Percentiles rank a stretch among this genome's conserved stretches.
phyloP scores from a whole-genome alignment of 2,888 invertebrate genomes.

The Myopa tessellatipennis region DNA sequence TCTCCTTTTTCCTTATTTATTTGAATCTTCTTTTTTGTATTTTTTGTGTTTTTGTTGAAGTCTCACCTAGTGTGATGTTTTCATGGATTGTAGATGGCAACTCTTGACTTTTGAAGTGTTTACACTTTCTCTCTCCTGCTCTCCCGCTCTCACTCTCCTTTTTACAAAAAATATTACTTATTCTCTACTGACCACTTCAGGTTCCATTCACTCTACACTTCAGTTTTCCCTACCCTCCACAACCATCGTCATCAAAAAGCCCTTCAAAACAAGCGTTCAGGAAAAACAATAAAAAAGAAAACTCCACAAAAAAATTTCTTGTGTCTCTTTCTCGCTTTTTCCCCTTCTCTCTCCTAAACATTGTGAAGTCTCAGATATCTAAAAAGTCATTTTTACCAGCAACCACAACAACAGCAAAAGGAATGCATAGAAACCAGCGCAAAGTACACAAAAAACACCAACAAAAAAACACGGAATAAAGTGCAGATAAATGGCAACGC shows the following conservation, averaged over 20 bases:
- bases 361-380: background rate
- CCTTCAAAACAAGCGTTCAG: background rate
- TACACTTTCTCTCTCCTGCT: slow-evolving; percentile 16
- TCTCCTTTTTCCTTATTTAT: background rate
- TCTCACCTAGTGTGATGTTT: slow-evolving; percentile 16
- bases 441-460: slow-evolving; percentile 3
- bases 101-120: slow-evolving; percentile 36
- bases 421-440: background rate
- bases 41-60: background rate
- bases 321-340: no score
- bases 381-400: slow-evolving; percentile 21
- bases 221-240: background rate
- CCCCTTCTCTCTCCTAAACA: background rate
- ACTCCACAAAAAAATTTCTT: no score
- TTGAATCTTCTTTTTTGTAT: background rate
- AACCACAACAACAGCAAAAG: background rate
- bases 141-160: background rate
- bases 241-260: background rate
- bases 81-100: slow-evolving; percentile 12
- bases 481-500: slow-evolving; percentile 16
- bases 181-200: background rate
- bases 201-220: background rate
- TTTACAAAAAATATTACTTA: background rate
- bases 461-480: slow-evolving; percentile 36
- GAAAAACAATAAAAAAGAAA: background rate